Evolutionary conservation across 2,797 vertebrate species (phyloP).

Genomic region (Sebastes alutus): DNA sequence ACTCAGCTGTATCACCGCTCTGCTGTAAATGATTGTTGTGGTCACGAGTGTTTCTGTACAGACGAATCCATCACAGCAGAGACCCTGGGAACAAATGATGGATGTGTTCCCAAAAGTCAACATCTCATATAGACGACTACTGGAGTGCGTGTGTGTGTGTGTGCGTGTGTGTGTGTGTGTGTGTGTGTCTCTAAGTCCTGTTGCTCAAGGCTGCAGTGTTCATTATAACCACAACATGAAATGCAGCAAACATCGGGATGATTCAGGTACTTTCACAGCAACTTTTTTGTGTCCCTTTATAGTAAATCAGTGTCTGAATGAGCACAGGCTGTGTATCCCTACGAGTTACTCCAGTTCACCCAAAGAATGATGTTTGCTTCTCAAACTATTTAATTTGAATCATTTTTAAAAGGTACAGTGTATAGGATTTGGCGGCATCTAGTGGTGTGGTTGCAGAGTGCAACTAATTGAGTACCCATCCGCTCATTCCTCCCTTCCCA

Average conservation of each 20-base stretch:
- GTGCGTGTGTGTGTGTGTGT: neutral
- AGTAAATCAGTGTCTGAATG: neutral
- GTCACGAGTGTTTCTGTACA: neutral
- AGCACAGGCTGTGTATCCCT: no score
- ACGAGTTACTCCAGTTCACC: no score
- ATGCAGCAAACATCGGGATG: neutral
- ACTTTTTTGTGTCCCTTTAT: neutral
- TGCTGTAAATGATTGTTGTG: neutral
- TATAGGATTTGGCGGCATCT: no score
- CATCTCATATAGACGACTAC: neutral
- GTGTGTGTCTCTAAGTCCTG: neutral
- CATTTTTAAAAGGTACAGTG: no score
- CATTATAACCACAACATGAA: neutral
- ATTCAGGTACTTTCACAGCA: neutral
- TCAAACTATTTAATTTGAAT: no score
- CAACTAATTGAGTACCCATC: no score
- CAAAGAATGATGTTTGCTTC: no score
- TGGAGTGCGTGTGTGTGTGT: neutral
- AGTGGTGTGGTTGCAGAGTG: no score
- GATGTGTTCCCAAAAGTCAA: neutral
- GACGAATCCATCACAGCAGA: neutral
- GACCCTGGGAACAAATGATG: neutral
- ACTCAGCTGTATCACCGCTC: neutral
- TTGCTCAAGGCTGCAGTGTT: neutral
- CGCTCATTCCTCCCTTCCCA: no score